Conservation (phyloP, 2,113 vertebrate species). For the Cathartes aura region DNA sequence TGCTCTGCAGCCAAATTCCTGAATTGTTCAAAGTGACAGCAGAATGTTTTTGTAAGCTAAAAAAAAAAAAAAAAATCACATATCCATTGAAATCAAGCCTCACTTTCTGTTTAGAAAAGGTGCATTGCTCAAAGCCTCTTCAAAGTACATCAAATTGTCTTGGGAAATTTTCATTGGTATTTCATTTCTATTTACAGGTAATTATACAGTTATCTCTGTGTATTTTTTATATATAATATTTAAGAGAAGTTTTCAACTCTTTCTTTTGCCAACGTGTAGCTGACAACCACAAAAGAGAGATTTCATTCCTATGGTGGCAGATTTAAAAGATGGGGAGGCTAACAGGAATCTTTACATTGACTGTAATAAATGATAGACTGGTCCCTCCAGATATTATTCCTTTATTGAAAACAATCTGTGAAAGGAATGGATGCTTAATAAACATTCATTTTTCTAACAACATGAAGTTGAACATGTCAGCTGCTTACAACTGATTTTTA, state of each 20-base stretch:
- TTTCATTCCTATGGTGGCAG: background rate
- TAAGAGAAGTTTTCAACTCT: background rate
- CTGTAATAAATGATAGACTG: background rate
- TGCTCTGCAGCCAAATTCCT: background rate
- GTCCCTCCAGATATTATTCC: background rate
- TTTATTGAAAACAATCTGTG: background rate
- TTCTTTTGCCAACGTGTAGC: background rate
- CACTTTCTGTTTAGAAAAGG: background rate
- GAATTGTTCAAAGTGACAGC: background rate
- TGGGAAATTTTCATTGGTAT: background rate
- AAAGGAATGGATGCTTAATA: background rate
- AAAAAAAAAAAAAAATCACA: background rate
- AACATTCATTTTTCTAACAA: background rate
- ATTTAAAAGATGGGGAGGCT: background rate
- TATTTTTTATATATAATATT: background rate
- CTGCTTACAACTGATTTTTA: background rate
- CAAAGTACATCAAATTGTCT: background rate
- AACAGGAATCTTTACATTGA: background rate
- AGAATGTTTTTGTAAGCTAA: background rate
- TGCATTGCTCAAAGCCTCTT: background rate
- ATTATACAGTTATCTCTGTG: background rate
- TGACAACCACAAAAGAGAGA: background rate
- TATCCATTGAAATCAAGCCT: background rate
- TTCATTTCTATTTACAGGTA: constrained; percentile 5
- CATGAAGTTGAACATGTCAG: background rate